Evolutionary conservation across 2,888 invertebrate species (phyloP).

Genomic region (Liopterus haemorrhoidalis): DNA sequence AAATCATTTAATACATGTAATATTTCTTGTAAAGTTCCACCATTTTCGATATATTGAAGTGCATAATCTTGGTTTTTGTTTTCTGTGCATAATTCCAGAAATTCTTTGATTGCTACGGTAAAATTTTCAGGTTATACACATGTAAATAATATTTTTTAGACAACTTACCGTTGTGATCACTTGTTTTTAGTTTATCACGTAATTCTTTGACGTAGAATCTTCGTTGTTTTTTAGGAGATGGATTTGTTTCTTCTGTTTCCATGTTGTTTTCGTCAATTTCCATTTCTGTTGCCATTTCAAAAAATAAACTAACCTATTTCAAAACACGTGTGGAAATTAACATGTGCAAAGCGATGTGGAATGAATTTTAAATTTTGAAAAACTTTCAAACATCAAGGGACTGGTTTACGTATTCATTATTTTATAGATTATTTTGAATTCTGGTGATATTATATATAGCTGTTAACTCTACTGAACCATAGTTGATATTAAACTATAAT

Average conservation of each 20-base stretch:
- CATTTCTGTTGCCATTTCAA: slow-evolving; percentile 8
- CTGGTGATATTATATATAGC: too few species aligned
- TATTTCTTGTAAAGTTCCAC: slow-evolving; percentile 66
- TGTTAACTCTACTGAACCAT: too few species aligned
- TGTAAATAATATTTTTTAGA: slow-evolving; percentile 6
- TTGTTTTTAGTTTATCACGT: slow-evolving; percentile 51
- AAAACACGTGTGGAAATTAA: background rate
- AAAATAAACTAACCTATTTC: too few species aligned
- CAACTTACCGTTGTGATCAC: slow-evolving; percentile 54
- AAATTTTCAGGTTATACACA: slow-evolving; percentile 20
- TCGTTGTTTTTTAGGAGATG: slow-evolving; percentile 36
- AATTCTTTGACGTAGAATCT: slow-evolving; percentile 56
- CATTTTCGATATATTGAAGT: slow-evolving; percentile 60
- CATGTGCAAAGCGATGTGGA: too few species aligned
- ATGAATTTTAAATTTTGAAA: too few species aligned
- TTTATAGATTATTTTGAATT: too few species aligned
- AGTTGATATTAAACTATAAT: too few species aligned
- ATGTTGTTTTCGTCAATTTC: background rate
- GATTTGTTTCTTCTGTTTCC: background rate
- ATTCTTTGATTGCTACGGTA: slow-evolving; percentile 56
- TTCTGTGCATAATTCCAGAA: slow-evolving; percentile 53
- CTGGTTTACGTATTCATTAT: too few species aligned
- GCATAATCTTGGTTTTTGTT: slow-evolving; percentile 49
- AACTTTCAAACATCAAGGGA: too few species aligned
- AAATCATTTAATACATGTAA: slow-evolving; percentile 57